Conservation (phyloP, 2,888 invertebrate genomes). For the Leuctra nigra region DNA sequence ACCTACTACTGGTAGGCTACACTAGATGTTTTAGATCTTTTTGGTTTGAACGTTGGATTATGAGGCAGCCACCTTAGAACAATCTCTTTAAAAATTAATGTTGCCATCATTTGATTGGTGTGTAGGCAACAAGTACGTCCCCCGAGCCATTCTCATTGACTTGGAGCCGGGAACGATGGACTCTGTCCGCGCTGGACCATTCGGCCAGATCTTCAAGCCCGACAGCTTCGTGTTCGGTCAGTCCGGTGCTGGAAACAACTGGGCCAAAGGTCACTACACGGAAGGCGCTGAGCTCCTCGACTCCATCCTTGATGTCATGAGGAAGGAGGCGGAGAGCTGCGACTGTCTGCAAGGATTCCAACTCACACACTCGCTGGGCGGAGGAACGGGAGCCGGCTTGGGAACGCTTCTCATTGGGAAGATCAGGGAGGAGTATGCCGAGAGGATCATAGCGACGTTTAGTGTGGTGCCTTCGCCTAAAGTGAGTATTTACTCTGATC, state of each 20-base stretch:
- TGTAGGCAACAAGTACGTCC: constrained; percentile 84
- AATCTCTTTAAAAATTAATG: no score
- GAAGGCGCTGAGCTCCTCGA: constrained; percentile 80
- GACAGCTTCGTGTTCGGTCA: constrained; percentile 68
- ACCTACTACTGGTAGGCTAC: no score
- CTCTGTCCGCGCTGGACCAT: constrained; percentile 63
- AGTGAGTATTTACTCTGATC: no score
- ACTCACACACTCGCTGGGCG: constrained; percentile 90
- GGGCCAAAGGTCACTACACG: constrained; percentile 72
- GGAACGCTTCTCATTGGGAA: constrained; percentile 93
- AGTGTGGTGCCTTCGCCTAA: constrained; percentile 70
- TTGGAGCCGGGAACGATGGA: constrained; percentile 98
- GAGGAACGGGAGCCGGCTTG: constrained; percentile 96
- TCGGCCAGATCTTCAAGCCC: constrained; percentile 65
- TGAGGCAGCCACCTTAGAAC: no score
- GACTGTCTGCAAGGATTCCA: constrained; percentile 58
- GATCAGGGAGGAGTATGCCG: constrained; percentile 96
- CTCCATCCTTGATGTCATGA: constrained; percentile 74
- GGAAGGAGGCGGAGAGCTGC: constrained; percentile 62
- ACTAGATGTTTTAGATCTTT: no score
- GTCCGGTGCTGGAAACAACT: constrained; percentile 57
- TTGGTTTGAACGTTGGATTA: no score
- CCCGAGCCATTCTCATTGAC: constrained; percentile 88
- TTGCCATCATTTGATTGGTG: not conserved
- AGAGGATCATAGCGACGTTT: constrained; percentile 97